Evolutionary conservation across 2,797 vertebrate genomes (phyloP).

Genomic region (Lithobates sylvaticus): DNA sequence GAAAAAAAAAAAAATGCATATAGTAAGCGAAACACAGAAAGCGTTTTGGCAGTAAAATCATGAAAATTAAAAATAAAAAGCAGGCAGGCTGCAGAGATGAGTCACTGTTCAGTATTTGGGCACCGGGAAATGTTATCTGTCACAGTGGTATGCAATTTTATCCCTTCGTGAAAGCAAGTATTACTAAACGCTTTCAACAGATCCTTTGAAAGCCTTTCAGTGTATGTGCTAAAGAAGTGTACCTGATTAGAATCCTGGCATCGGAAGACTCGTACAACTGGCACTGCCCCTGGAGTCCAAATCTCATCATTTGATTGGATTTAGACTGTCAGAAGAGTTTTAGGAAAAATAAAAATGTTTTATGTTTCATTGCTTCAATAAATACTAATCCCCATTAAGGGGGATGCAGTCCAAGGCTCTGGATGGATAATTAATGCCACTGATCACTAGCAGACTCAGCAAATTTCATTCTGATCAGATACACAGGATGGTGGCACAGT

Average conservation of each 20-base stretch:
- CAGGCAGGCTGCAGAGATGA: slow-evolving; percentile 74
- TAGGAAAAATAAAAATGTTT: neutral
- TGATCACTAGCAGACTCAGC: neutral
- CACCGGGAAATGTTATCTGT: slow-evolving; percentile 67
- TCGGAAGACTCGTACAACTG: slow-evolving; percentile 68
- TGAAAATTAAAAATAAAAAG: slow-evolving; percentile 66
- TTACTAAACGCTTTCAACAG: slow-evolving; percentile 58
- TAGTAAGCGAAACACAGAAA: slow-evolving; percentile 60
- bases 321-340: slow-evolving; percentile 3
- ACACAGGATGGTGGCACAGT: neutral
- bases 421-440: neutral
- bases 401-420: neutral
- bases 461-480: neutral
- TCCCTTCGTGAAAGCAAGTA: slow-evolving; percentile 53
- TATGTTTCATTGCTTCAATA: too few species aligned
- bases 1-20: slow-evolving; percentile 57
- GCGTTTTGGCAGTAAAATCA: slow-evolving; percentile 71
- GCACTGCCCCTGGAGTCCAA: slow-evolving; percentile 61
- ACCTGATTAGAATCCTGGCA: slow-evolving; percentile 61
- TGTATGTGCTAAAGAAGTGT: slow-evolving; percentile 60
- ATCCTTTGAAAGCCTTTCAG: slow-evolving; percentile 50
- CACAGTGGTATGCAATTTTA: slow-evolving; percentile 65
- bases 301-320: slow-evolving; percentile 34
- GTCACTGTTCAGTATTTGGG: slow-evolving; percentile 73
- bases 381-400: neutral